Percentiles rank a stretch among this genome's conserved stretches.
These are phyloP conservation scores for Euclidia mi DNA, from an alignment of 2,888 invertebrate genomes.

Conservation along the genomic window DNA sequence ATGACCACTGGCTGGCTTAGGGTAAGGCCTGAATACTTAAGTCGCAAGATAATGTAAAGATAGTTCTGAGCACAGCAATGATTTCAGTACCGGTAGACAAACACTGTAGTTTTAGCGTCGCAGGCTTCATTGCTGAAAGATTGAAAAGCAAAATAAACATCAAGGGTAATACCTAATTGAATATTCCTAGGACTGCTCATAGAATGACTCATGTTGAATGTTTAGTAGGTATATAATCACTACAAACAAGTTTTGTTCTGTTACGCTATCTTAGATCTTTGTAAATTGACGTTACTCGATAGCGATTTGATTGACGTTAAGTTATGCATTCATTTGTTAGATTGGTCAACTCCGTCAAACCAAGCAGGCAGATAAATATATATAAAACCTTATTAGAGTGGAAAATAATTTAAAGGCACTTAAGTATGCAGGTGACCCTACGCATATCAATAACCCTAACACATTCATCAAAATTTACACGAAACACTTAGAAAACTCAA, in stretches of 20 bases:
- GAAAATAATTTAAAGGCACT: too few relatives aligned
- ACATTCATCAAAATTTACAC: too few relatives aligned
- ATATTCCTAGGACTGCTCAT: constrained; percentile 87
- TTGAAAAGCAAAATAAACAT: background rate
- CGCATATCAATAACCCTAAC: too few relatives aligned
- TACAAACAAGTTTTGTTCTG: constrained; percentile 23
- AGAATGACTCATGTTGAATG: constrained; percentile 78
- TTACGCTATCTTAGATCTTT: constrained; percentile 11
- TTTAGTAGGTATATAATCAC: constrained; percentile 9
- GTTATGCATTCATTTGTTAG: constrained; percentile 20
- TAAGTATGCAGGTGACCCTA: too few relatives aligned
- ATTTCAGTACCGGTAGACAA: too few relatives aligned
- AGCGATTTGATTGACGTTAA: constrained; percentile 7
- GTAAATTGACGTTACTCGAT: constrained; percentile 8
- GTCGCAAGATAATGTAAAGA: too few relatives aligned
- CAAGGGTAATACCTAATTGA: constrained; percentile 74
- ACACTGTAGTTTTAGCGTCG: too few relatives aligned
- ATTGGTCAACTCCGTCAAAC: background rate
- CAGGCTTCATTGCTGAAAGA: background rate
- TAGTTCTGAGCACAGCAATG: too few relatives aligned
- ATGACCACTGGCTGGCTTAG: too few relatives aligned
- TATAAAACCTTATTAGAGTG: background rate
- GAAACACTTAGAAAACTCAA: too few relatives aligned
- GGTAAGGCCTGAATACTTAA: too few relatives aligned
- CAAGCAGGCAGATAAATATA: background rate